Percentiles rank a stretch among this genome's conserved stretches.
Evolutionary conservation across 2,888 invertebrate genomes (phyloP).

Genomic region (Esperia sulphurella): DNA sequence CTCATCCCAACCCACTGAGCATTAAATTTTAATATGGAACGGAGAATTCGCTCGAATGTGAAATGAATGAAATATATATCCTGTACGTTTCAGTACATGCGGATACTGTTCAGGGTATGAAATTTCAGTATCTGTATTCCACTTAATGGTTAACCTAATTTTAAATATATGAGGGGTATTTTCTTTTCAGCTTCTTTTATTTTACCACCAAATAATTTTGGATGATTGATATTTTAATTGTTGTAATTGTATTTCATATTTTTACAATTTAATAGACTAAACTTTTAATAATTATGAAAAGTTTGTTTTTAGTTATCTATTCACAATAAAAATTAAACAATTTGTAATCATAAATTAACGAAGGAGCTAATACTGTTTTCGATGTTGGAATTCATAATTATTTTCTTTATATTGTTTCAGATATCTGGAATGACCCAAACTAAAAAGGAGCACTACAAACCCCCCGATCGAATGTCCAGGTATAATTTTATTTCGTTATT

Average conservation of each 20-base stretch:
- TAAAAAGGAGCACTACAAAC: constrained; percentile 50
- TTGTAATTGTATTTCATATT: too few species aligned
- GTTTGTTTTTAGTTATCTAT: too few species aligned
- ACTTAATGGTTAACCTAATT: neutral
- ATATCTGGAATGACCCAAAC: constrained; percentile 66
- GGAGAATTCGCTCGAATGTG: constrained; percentile 14
- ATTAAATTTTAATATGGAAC: constrained; percentile 18
- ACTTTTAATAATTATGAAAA: too few species aligned
- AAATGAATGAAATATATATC: constrained; percentile 12
- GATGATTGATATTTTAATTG: too few species aligned
- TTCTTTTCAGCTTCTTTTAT: too few species aligned
- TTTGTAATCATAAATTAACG: too few species aligned
- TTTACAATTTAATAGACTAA: too few species aligned
- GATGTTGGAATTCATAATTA: neutral
- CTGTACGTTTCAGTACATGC: neutral
- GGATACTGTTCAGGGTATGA: neutral
- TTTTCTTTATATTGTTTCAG: constrained; percentile 48
- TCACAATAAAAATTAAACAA: too few species aligned
- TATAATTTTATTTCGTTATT: constrained; percentile 31
- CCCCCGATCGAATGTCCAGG: constrained; percentile 69
- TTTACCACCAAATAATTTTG: too few species aligned
- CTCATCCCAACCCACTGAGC: neutral
- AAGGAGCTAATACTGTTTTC: too few species aligned
- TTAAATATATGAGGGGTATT: too few species aligned
- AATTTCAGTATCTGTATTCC: neutral